Conservation (phyloP, 2,888 invertebrate species). For the Tachina grossa region DNA sequence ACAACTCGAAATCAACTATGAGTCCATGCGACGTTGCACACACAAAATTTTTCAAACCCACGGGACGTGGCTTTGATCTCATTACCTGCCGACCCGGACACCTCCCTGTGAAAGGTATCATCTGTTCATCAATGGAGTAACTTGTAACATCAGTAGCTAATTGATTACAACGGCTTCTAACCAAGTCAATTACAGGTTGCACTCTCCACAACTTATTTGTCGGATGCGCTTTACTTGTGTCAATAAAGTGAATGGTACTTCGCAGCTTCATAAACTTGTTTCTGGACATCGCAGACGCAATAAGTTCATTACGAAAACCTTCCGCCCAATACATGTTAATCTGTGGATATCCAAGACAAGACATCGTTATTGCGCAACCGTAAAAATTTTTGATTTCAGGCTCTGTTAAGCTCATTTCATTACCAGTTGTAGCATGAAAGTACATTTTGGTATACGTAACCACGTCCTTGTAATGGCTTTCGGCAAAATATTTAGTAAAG, state of each 20-base stretch:
- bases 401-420: slow-evolving; percentile 9
- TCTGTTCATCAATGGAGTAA: no score
- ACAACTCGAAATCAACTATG: no score
- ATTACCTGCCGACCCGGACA: background rate
- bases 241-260: slow-evolving; percentile 13
- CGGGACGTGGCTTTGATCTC: slow-evolving; percentile 18
- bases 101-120: no score
- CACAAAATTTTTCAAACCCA: slow-evolving; percentile 8
- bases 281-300: slow-evolving; percentile 7
- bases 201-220: slow-evolving; percentile 37
- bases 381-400: slow-evolving; percentile 22
- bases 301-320: slow-evolving; percentile 9
- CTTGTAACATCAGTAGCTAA: no score
- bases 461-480: slow-evolving; percentile 18
- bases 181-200: slow-evolving; percentile 33
- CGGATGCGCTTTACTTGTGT: background rate
- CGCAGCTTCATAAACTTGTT: background rate
- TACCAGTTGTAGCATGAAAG: slow-evolving; percentile 2
- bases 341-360: slow-evolving; percentile 4
- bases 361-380: slow-evolving; percentile 3
- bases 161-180: no score
- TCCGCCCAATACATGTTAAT: slow-evolving; percentile 1
- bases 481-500: background rate
- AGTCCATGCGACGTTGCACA: background rate
- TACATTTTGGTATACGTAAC: slow-evolving; percentile 23